These are phyloP conservation scores for Delphinapterus leucas DNA, from an alignment of 2,113 vertebrate species.

Conservation along the genomic window DNA sequence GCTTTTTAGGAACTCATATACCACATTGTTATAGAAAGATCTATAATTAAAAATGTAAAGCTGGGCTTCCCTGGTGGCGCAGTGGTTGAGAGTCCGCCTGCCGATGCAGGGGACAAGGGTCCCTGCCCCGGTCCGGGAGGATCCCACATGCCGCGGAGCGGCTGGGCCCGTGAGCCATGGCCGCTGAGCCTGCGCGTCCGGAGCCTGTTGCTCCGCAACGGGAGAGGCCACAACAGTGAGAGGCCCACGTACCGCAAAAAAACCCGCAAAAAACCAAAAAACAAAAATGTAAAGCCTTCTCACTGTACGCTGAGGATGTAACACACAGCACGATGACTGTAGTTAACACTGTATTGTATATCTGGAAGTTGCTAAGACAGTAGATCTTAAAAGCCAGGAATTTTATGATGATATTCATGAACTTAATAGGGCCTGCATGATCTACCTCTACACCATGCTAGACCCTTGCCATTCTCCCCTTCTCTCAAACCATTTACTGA, in stretches of 20 bases:
- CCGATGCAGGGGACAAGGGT: no score
- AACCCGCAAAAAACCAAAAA: no score
- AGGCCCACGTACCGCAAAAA: no score
- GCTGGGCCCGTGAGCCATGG: no score
- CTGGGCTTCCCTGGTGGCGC: no score
- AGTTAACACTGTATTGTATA: background rate
- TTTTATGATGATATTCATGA: background rate
- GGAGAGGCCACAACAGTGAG: no score
- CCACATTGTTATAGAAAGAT: background rate
- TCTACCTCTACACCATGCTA: background rate
- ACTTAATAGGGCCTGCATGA: background rate
- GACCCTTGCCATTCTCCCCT: background rate
- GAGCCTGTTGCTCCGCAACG: no score
- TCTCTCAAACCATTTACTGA: background rate
- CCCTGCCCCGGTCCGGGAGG: rapidly evolving
- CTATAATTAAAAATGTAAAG: background rate
- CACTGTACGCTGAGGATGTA: background rate
- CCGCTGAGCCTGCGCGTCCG: no score
- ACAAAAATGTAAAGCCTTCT: background rate
- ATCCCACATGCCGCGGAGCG: no score
- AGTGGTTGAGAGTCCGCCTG: no score
- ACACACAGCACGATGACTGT: background rate
- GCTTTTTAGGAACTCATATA: background rate
- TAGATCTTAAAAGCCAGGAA: background rate
- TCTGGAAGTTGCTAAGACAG: background rate